Evolutionary conservation across 2,113 vertebrate genomes (phyloP), one percentile per base, ranked within the genome.

Genomic region (Chrysochloris asiatica): DNA sequence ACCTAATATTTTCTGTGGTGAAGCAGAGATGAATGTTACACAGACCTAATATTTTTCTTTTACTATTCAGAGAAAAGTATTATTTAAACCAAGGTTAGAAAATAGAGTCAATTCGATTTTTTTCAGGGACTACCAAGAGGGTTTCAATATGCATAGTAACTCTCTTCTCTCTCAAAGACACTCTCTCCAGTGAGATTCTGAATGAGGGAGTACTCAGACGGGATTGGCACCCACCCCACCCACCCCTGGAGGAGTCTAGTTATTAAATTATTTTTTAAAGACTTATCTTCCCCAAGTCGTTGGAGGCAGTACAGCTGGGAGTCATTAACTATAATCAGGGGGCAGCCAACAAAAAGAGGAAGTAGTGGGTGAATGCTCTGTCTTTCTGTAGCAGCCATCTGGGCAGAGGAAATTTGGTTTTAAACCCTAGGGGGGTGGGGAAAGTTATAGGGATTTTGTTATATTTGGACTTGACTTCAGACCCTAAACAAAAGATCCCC

Each of bases 401-500:
- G 96, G 96, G 93, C 95, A 94, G 90, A 95, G 85, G 86, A 93
- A 97, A 95, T 94, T 92, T 54, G 90, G 95, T 95, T 96, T 95
- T 86, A 90, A 97, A 86, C 96, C 95, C 94, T 80, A 75, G 93
- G 41, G n/a, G 94, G 95, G 95, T 81, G 88, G 94, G 88, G 95
- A 92, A 87, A 96, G 95, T 93, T 96, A 93, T 71, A 72, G 86
- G 76, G 88, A 88, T 96, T 94, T 90, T 92, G 93, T 97, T 96
- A 94, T 97, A 96, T 96, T 96, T 97, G 96, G 95, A 95, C 90
- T 93, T 96, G 95, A 96, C 95, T 96, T 97, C 94, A 95, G 94
- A 95, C 92, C 94, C 88, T 73, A 81, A 94, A 95, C 93, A 93
- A 94, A 96, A 96, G 93, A 88, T 72, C n/a, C n/a, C n/a, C n/a